phyloP scores from a whole-genome alignment of 2,797 vertebrate species.

The Balearica regulorum region DNA sequence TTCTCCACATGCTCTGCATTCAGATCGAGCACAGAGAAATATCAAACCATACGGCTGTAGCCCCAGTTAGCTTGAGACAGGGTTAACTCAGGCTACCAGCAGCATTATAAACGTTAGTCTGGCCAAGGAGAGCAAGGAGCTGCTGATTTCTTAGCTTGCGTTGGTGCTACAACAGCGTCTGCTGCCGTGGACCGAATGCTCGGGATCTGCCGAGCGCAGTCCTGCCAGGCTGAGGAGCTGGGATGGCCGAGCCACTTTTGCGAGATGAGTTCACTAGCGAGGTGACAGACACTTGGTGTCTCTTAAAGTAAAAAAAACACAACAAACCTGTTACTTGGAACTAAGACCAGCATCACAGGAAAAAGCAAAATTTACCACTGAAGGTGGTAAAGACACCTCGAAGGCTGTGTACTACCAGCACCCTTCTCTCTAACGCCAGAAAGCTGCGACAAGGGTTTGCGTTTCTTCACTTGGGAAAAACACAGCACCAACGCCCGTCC shows the following conservation, averaged over 20 bases:
- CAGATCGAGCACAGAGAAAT: neutral
- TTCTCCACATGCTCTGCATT: neutral
- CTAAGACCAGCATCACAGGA: rapidly evolving
- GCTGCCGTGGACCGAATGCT: rapidly evolving
- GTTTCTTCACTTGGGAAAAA: neutral
- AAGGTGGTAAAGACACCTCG: neutral
- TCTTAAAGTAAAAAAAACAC: neutral
- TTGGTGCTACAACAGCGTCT: neutral
- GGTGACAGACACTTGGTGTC: rapidly evolving
- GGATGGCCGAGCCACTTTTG: neutral
- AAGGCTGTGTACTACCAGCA: neutral
- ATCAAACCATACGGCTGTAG: rapidly evolving
- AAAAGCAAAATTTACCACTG: neutral
- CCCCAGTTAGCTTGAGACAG: neutral
- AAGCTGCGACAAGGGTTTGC: rapidly evolving
- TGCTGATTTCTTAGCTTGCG: neutral
- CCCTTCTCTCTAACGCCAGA: neutral
- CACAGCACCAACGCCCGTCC: neutral
- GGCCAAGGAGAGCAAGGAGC: neutral
- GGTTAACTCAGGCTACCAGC: neutral
- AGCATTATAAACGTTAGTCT: rapidly evolving
- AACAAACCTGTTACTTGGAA: neutral
- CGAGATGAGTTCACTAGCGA: rapidly evolving
- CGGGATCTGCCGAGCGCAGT: neutral
- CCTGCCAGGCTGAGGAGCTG: neutral